These are phyloP conservation scores for Pseudanteris insignis DNA, from an alignment of 2,888 invertebrate species.

Conservation along the genomic window DNA sequence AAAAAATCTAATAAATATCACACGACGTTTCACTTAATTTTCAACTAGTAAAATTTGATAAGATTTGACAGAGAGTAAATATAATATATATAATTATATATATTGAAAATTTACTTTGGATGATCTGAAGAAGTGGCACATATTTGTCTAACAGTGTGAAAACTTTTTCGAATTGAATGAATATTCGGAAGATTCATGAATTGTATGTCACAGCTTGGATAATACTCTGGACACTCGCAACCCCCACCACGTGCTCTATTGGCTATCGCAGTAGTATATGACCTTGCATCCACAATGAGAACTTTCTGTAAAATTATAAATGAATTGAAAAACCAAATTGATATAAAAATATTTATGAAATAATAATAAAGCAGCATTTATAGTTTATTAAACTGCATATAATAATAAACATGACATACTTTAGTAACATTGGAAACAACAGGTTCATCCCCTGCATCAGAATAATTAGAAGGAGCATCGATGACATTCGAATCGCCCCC, in stretches of 20 bases:
- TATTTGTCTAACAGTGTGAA: constrained; percentile 83
- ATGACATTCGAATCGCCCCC: constrained; percentile 67
- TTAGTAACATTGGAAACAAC: constrained; percentile 52
- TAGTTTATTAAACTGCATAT: no score
- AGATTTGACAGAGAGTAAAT: no score
- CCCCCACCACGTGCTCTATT: constrained; percentile 97
- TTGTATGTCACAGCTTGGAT: constrained; percentile 92
- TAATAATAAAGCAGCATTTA: no score
- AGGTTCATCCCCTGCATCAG: constrained; percentile 54
- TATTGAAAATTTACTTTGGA: constrained; percentile 71
- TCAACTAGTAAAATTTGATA: no score
- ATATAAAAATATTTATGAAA: no score
- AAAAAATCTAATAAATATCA: no score
- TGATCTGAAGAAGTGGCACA: constrained; percentile 83
- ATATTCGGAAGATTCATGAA: constrained; percentile 99
- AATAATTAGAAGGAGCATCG: constrained; percentile 57
- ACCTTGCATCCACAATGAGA: constrained; percentile 93
- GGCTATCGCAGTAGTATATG: constrained; percentile 95
- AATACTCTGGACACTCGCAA: constrained; percentile 95
- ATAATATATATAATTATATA: no score
- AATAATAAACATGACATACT: no score
- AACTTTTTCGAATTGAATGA: constrained; percentile 93
- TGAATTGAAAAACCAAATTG: no score
- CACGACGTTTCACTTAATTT: no score
- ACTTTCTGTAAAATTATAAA: constrained; percentile 78